phyloP scores from a whole-genome alignment of 2,113 vertebrate genomes.

The Actenoides lindsayi region DNA sequence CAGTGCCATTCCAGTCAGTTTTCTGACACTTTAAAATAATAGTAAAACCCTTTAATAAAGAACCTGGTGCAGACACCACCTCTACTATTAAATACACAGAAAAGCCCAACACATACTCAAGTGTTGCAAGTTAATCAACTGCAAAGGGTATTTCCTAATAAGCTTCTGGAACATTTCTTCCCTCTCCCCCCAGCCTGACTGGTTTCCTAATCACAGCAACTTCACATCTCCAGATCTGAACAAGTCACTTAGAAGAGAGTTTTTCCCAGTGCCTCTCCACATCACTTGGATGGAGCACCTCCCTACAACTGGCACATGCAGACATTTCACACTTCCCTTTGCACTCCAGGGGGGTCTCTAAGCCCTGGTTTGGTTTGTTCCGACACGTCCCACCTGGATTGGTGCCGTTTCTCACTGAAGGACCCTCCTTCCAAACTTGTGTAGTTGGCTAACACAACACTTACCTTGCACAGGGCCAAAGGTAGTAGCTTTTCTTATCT shows the following conservation, averaged over 20 bases:
- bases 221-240: background rate
- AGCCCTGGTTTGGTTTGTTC: background rate
- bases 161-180: background rate
- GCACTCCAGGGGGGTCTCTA: background rate
- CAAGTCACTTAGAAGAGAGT: background rate
- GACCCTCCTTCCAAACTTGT: background rate
- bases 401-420: background rate
- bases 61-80: background rate
- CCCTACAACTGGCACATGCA: background rate
- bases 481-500: background rate
- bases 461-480: background rate
- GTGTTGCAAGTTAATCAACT: background rate
- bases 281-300: background rate
- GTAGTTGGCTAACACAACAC: background rate
- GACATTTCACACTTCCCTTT: background rate
- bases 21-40: background rate
- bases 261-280: background rate
- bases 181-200: background rate
- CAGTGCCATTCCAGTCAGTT: background rate
- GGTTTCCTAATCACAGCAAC: background rate
- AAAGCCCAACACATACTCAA: background rate
- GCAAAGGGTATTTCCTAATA: background rate
- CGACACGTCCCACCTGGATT: background rate
- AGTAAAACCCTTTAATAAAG: background rate
- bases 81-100: background rate